Base-by-base conservation (phyloP, 2,888 invertebrate species). In the Rotaria sp. region DNA sequence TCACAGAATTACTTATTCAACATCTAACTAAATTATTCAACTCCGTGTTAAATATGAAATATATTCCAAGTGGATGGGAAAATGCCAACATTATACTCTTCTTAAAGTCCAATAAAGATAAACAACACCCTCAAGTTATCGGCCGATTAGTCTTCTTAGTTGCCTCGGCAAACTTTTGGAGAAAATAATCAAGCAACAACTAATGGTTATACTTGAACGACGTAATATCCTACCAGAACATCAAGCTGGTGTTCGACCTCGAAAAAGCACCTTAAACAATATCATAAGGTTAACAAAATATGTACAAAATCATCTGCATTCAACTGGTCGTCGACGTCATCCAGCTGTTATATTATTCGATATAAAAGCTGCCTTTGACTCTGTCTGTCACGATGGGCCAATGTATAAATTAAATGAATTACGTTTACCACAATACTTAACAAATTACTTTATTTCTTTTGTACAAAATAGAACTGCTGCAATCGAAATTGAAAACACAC, bases 41-140 rank as follows among this genome's bases (percentile, higher is more conserved):
- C 18, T 45, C n/a, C 0, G 80, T 84, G n/a, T 35, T 86, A 30
- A 84, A 67, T 21, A n/a, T 84, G 18, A 84, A 84, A 11, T 67
- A 86, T 45, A 50, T 86, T 48, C 86, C 86, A 84, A 15, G 15
- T 24, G 50, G 18, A 15, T 86, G 86, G 86, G 84, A 86, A 84
- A 59, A n/a, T 5, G 55, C 84, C 7, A 84, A 84, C 55, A 84
- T 86, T 24, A 86, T 84, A 7, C 84, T 86, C 57, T 35, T 86
- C 21, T 84, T 38, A 15, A 86, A 86, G 57, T 38, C 80, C 50
- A 84, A 26, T 26, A 86, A 86, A 30, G 80, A 80, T 26, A 48
- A 84, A 21, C 48, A 86, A 18, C 30, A 57, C 30, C 50, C 59
- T 15, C 18, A n/a, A 67, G 59, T 13, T 84, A 86, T 38, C 50